Evolutionary conservation across 1,140 invertebrate species (phyloP).

Genomic region (Augochlora pura): DNA sequence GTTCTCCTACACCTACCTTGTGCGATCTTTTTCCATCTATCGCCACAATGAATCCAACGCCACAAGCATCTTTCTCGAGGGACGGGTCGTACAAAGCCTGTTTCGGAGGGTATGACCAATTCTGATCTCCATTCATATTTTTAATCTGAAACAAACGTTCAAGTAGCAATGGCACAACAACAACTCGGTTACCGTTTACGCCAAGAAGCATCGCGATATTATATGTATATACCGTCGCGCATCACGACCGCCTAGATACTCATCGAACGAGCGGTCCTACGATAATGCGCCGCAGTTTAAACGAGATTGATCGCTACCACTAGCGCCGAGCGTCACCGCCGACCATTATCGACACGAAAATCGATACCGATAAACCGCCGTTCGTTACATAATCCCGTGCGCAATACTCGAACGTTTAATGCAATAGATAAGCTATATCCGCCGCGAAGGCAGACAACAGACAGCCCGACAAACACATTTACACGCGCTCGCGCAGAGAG

Average conservation of each 20-base stretch:
- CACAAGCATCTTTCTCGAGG: slow-evolving; percentile 97
- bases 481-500: too few species aligned
- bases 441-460: background rate
- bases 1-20: slow-evolving; percentile 84
- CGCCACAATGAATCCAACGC: slow-evolving; percentile 98
- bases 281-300: too few species aligned
- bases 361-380: background rate
- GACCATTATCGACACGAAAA: background rate
- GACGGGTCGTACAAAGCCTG: slow-evolving; percentile 97
- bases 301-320: background rate
- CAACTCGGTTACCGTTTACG: too few species aligned
- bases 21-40: slow-evolving; percentile 96
- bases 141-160: slow-evolving; percentile 67
- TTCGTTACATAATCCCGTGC: slow-evolving; percentile 29
- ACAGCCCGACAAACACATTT: too few species aligned
- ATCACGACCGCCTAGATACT: too few species aligned
- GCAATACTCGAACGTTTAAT: slow-evolving; percentile 15
- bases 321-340: too few species aligned
- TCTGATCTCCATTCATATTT: slow-evolving; percentile 76
- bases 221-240: too few species aligned
- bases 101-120: slow-evolving; percentile 76
- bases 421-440: slow-evolving; percentile 25
- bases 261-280: too few species aligned
- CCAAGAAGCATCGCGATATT: too few species aligned
- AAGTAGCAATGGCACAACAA: background rate